Conservation (phyloP, 92 coral and sea anemone genomes). For the Scolanthus callimorphus region DNA sequence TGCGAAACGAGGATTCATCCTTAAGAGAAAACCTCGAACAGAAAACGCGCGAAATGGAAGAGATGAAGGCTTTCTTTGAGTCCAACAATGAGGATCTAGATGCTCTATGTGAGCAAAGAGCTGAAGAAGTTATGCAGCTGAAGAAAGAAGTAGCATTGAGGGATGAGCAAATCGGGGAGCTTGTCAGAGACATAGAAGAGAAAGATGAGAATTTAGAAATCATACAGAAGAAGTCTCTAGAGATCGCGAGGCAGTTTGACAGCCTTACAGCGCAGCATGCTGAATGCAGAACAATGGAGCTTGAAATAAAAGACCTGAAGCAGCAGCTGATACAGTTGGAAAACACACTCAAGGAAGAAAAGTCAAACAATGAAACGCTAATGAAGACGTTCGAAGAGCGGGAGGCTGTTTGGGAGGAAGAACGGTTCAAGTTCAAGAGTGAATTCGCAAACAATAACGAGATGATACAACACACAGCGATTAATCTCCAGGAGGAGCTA, state of each 20-base stretch:
- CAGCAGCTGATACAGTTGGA: slow-evolving; percentile 57
- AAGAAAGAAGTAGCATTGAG: slow-evolving; percentile 26
- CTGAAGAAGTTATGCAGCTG: slow-evolving; percentile 30
- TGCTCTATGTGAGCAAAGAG: slow-evolving; percentile 47
- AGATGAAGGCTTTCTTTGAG: slow-evolving; percentile 31
- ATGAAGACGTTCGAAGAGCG: slow-evolving; percentile 59
- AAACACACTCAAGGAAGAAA: slow-evolving; percentile 35
- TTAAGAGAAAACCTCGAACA: slow-evolving; percentile 24
- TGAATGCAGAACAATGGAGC: slow-evolving; percentile 29
- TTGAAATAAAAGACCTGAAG: slow-evolving; percentile 21
- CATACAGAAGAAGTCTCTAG: slow-evolving; percentile 21
- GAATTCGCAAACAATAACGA: slow-evolving; percentile 1
- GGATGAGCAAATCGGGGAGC: slow-evolving; percentile 34
- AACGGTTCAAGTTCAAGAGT: slow-evolving; percentile 20
- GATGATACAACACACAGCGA: slow-evolving; percentile 1
- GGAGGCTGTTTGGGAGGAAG: slow-evolving; percentile 61
- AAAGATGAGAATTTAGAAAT: slow-evolving; percentile 46
- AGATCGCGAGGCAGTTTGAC: slow-evolving; percentile 41
- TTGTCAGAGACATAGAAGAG: slow-evolving; percentile 43
- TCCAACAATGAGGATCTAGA: slow-evolving; percentile 28
- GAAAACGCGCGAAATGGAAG: slow-evolving; percentile 33
- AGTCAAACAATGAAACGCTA: slow-evolving; percentile 42
- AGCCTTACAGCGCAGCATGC: slow-evolving; percentile 35
- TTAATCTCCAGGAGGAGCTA: slow-evolving; percentile 18
- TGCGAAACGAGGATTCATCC: slow-evolving; percentile 1